Base-by-base conservation (phyloP, 2,888 invertebrate species). In the Erannis defoliaria region DNA sequence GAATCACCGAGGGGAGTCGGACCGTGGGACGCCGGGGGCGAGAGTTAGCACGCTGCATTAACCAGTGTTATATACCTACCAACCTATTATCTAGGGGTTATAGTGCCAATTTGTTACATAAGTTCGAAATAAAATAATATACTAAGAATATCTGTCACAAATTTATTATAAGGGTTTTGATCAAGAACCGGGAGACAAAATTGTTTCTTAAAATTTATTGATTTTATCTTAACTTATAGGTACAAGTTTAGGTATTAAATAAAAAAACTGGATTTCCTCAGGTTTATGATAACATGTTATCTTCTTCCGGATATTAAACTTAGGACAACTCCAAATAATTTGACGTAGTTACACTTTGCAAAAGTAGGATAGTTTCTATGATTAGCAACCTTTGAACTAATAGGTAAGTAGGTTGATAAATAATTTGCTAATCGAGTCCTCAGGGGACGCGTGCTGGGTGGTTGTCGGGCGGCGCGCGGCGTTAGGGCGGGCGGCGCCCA, bases 1-100 rank as follows among this genome's bases (percentile, higher is more conserved):
- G 73, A 60, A 68, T 71, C 71, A 65, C 67, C 66, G 73, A 76
- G 76, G 76, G 70, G 33, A 23, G 21, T 18, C 45, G 45, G 55
- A 55, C 64, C 67, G 67, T 61, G 68, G 64, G 66, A 66, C 59
- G 61, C 57, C 43, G 26, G 5, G 42, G 42, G 26, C 26, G 43
- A 14, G 26, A 19, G 43, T 19, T 16, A 14, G 14, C 26, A 26
- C 26, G 43, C 42, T 12, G 21, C 42, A n/a, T 21, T 42, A 42
- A 21, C 21, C 19, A 21, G 21, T n/a, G 19, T 12, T 31, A 31
- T 12, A 16, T 29, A 48, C 31, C 8, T 9, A 35, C 3, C 8
- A 4, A n/a, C n/a, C 35, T 14, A 19, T 38, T 48, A 48, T 48
- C 18, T 31, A 18, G 31, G 29, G 31, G 33, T 48, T 48, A 48